Conservation (phyloP, 2,797 vertebrate species). For the Dromococcyx pavoninus region DNA sequence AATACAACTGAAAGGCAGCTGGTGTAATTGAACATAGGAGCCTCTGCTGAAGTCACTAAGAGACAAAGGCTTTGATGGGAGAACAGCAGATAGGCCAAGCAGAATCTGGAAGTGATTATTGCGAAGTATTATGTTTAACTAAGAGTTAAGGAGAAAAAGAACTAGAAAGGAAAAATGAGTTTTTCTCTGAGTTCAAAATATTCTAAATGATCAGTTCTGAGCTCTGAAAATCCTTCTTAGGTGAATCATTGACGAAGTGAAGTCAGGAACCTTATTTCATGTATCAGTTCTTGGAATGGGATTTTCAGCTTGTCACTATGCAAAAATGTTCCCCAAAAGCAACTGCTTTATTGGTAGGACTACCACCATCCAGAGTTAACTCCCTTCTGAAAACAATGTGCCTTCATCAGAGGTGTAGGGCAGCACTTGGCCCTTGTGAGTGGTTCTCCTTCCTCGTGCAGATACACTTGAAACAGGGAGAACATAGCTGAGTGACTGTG, state of each 20-base stretch:
- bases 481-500: background rate
- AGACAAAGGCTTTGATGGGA: background rate
- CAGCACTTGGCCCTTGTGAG: background rate
- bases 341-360: background rate
- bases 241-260: background rate
- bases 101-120: background rate
- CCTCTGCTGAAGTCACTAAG: background rate
- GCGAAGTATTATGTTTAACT: background rate
- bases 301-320: background rate
- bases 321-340: background rate
- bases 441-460: accelerated
- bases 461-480: background rate
- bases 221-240: background rate
- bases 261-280: background rate
- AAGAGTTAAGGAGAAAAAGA: background rate
- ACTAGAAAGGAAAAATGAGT: background rate
- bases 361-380: background rate
- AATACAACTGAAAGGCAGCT: background rate
- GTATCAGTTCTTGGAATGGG: background rate
- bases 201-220: background rate
- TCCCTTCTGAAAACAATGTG: background rate
- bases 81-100: background rate
- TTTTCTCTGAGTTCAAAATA: background rate
- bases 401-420: background rate
- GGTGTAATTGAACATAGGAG: background rate